These are phyloP conservation scores for Danio albolineatus DNA, from an alignment of 2,797 vertebrate genomes.

Conservation along the genomic window DNA sequence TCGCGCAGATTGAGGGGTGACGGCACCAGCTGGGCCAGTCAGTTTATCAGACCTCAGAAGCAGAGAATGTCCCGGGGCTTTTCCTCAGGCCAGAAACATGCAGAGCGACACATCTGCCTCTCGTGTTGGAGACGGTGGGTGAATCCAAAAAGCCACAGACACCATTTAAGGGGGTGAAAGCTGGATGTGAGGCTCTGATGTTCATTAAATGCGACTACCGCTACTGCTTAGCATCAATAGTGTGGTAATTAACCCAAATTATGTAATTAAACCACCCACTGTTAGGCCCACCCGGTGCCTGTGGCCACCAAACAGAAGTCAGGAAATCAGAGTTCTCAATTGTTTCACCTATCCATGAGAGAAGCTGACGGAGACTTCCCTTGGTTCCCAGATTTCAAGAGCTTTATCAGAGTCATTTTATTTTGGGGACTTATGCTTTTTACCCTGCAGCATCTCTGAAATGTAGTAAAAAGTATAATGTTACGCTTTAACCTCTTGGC, in stretches of 20 bases:
- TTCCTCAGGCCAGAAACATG: constrained; percentile 26
- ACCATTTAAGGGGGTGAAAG: constrained; percentile 30
- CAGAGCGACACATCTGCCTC: constrained; percentile 26
- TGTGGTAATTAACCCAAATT: constrained; percentile 56
- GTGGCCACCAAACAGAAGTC: constrained; percentile 25
- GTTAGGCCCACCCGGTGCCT: constrained; percentile 49
- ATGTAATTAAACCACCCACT: constrained; percentile 47
- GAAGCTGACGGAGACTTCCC: no score
- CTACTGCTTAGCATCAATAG: constrained; percentile 44
- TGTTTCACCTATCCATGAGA: neutral
- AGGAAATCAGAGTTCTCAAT: constrained; percentile 13
- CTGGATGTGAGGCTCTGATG: constrained; percentile 30
- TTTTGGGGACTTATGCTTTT: no score
- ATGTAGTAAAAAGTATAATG: no score
- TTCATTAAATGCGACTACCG: constrained; percentile 34
- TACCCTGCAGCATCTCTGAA: no score
- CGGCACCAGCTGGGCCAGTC: constrained; percentile 49
- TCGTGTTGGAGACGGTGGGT: constrained; percentile 12
- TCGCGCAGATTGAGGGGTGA: constrained; percentile 45
- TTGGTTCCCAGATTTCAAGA: no score
- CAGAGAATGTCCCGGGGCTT: neutral
- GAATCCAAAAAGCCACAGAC: constrained; percentile 27
- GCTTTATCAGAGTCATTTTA: no score
- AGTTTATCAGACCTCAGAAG: constrained; percentile 38
- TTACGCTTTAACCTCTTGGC: no score